Evolutionary conservation across 2,797 vertebrate species (phyloP).

Genomic region (Rhynchonycteris naso): DNA sequence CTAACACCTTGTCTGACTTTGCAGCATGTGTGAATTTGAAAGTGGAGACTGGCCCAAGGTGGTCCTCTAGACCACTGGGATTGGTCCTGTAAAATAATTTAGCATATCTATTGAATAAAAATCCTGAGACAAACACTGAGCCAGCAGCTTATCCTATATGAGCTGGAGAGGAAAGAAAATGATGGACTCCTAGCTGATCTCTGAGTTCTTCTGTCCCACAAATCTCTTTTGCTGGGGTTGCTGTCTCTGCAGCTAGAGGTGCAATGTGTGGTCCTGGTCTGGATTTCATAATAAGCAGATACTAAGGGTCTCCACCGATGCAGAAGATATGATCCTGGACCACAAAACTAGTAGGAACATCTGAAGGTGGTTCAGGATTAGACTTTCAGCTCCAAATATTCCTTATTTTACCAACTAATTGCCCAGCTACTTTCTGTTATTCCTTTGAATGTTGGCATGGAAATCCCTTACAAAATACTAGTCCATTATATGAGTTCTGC

Average conservation of each 20-base stretch:
- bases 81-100: not conserved
- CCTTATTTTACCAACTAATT: not conserved
- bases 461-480: not conserved
- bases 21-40: not conserved
- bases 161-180: not conserved
- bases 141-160: not conserved
- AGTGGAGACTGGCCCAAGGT: not conserved
- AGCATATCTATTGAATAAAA: not conserved
- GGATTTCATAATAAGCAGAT: not conserved
- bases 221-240: not conserved
- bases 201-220: no score
- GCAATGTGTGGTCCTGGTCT: not conserved
- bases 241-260: not conserved
- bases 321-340: not conserved
- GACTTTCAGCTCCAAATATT: not conserved
- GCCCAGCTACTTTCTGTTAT: not conserved
- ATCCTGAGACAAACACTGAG: not conserved
- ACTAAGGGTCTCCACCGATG: not conserved
- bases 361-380: not conserved
- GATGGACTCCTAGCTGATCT: not conserved
- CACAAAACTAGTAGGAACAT: not conserved
- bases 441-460: conserved; percentile 1
- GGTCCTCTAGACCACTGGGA: not conserved
- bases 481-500: not conserved
- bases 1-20: not conserved